Evolutionary conservation across 1,140 invertebrate genomes (phyloP), one percentile per base, ranked within the genome.

Genomic region (Brachionus rubens): DNA sequence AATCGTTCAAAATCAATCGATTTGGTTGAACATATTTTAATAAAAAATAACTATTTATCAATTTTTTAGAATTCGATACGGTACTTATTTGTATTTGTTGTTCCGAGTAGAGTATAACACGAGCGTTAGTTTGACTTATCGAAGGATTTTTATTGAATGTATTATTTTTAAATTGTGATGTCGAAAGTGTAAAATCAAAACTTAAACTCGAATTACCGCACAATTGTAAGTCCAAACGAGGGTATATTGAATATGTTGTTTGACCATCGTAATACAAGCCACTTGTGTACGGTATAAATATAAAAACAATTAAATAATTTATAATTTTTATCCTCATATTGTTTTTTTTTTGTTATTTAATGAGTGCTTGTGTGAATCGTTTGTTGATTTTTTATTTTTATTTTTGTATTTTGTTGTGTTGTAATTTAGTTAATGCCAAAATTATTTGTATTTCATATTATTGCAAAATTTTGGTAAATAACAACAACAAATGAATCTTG

Each of bases 11-110:
- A 10, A 50, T 50, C 6, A 72, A 36, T 19, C 68, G 68, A 50
- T 72, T 54, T 12, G 30, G 43, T 24, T 33, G 28, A 0, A 30
- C 14, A 12, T 50, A 41, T 40, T 72, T 72, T 12, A 72, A 10
- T 24, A 72, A 30, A 50, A 72, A 72, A 41, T 72, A 72, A 33
- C 46, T 54, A 16, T 72, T 54, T 21, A 72, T 48, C 19, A 72
- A 24, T 36, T 54, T 48, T 50, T 72, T 52, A 3, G 68, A 72
- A n/a, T 40, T 48, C 6, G 59, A 65, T 41, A 41, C 59, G 4
- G 59, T 65, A 28, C 59, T 65, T 21, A 54, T 50, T 54, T 72
- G 46, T 14, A 72, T 72, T 26, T 72, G 68, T 21, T 72, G 68
- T 19, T 72, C 68, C 9, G 68, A 48, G 30, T 72, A 72, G 43